A percentile compares a stretch with the other conserved stretches of the same genome.
These are phyloP conservation scores for Corythornis madagascariensis DNA, from an alignment of 2,113 vertebrate genomes.

Conservation along the genomic window DNA sequence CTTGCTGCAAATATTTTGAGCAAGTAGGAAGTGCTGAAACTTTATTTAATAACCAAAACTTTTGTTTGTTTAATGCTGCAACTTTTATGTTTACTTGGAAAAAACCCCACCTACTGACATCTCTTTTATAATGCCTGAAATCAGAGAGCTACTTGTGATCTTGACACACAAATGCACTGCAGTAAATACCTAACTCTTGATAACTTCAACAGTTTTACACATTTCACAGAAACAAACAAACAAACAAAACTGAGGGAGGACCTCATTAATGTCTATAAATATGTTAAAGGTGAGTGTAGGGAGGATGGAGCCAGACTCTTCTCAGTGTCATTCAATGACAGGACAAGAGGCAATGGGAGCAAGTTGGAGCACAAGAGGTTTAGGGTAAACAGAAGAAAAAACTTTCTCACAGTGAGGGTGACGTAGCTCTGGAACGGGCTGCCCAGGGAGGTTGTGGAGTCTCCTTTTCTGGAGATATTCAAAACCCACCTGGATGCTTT, in stretches of 20 bases:
- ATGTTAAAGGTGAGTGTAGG: too few species aligned
- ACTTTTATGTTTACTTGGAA: not conserved
- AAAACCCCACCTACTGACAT: not conserved
- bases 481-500: too few species aligned
- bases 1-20: conserved; percentile 62
- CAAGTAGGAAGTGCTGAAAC: conserved; percentile 50
- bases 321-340: too few species aligned
- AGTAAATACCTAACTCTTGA: not conserved
- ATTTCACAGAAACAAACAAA: not conserved
- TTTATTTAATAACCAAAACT: conserved; percentile 69
- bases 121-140: not conserved
- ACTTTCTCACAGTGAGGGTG: too few species aligned
- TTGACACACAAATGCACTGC: not conserved
- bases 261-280: too few species aligned
- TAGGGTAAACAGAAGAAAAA: too few species aligned
- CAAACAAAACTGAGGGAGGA: not conserved
- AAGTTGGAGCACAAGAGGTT: too few species aligned
- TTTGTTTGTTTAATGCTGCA: conserved; percentile 60
- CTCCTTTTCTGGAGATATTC: too few species aligned
- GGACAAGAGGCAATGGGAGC: too few species aligned
- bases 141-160: not conserved
- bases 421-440: too few species aligned
- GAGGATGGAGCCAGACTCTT: too few species aligned
- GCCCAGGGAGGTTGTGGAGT: too few species aligned
- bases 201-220: not conserved